These are phyloP conservation scores for Styela plicata DNA, from an alignment of 23 tunicate species.

Conservation along the genomic window DNA sequence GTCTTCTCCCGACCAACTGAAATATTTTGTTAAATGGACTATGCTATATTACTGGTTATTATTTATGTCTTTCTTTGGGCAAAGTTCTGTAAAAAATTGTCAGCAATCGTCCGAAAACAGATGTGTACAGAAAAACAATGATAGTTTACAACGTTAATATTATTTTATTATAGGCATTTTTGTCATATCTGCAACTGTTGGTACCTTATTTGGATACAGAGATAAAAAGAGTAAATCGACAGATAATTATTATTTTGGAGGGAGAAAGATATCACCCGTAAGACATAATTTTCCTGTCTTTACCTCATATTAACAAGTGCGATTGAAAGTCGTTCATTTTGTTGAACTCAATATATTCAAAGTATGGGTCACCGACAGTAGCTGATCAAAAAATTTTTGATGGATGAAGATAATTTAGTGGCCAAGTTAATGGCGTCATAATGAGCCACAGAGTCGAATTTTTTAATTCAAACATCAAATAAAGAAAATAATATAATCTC, in stretches of 20 bases:
- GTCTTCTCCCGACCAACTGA: too few relatives aligned
- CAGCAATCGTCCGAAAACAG: too few relatives aligned
- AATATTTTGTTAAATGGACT: too few relatives aligned
- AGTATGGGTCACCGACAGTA: neutral
- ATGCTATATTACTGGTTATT: too few relatives aligned
- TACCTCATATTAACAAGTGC: too few relatives aligned
- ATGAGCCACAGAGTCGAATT: neutral
- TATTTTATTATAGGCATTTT: neutral
- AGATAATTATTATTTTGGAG: conserved; percentile 16
- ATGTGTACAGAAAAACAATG: too few relatives aligned
- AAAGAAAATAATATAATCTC: too few relatives aligned
- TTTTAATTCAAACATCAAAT: too few relatives aligned
- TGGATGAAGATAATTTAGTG: neutral
- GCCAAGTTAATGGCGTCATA: neutral
- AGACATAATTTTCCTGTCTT: neutral
- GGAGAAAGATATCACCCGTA: conserved; percentile 14
- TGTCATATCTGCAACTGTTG: neutral
- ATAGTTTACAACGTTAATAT: neutral
- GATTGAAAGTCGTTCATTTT: too few relatives aligned
- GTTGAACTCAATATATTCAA: neutral
- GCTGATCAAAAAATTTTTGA: neutral
- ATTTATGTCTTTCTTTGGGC: too few relatives aligned
- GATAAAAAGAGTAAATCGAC: conserved; percentile 18
- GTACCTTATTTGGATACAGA: neutral
- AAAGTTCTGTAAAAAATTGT: too few relatives aligned